Base-by-base conservation (phyloP, 1,140 invertebrate species). In the Venturia canescens region DNA sequence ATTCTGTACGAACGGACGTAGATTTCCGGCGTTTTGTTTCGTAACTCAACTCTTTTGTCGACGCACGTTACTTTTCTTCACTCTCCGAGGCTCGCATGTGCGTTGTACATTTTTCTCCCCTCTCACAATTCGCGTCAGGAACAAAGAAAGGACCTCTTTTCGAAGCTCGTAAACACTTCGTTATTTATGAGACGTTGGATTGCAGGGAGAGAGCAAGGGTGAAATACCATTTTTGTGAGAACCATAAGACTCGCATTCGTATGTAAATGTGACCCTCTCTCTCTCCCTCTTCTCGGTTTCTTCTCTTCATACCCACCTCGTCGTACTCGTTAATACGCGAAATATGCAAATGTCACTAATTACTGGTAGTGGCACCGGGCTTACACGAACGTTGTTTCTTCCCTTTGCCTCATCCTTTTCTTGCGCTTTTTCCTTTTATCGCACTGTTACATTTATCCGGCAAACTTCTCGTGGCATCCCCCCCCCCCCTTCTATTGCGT, bases 271-370 rank as follows among this genome's bases (percentile, higher is more conserved):
- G 53, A 78, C 81, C 67, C 78, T 48, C 72, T 66, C 71, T 69
- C 71, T 71, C 48, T 71, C 15, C 21, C 66, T 18, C 13, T 53
- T 29, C 27, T 60, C 75, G 83, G 34, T 44, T 44, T 44, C 38
- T 44, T 44, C 38, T 44, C 83, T 48, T 72, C 71, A 81, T 82
- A 72, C 74, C 80, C 72, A 67, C 38, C 78, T 57, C 78, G 11
- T 74, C 34, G 60, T 71, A 16, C 31, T 26, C 74, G 78, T 83
- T 81, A 83, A 80, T 84, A 82, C 82, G 80, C 71, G 83, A 87
- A 87, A 90, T 90, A 91, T 91, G 90, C 90, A 90, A 91, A 91
- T 91, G 84, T 85, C 85, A 83, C 90, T 91, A 91, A 91, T 91
- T 91, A 89, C 87, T 87, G 85, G 86, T 89, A 86, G 85, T 84